Conservation (phyloP, 37 sponge, comb jelly and placozoan genomes). For the Trichoplax adhaerens region DNA sequence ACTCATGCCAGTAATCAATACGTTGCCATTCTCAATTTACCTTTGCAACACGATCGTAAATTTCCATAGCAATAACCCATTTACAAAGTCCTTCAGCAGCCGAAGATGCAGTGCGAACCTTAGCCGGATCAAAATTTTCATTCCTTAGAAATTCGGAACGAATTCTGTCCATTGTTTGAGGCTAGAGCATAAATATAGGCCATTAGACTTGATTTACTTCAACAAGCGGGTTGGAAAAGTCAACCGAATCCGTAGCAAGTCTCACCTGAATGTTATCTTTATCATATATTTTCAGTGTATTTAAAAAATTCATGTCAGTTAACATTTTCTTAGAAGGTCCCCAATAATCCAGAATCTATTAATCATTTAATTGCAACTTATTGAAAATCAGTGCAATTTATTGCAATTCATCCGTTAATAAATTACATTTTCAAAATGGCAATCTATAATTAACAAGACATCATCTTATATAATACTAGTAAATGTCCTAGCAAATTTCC, state of each 20-base stretch:
- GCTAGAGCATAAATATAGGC: conserved; percentile 11
- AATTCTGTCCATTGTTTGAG: conserved; percentile 83
- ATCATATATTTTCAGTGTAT: conserved; percentile 71
- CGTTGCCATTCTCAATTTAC: neutral
- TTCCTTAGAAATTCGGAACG: conserved; percentile 64
- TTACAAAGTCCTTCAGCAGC: conserved; percentile 95
- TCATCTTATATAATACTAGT: too few relatives aligned
- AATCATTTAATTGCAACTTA: neutral
- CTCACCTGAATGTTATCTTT: conserved; percentile 80
- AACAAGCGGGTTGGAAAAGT: too few relatives aligned
- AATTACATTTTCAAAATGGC: too few relatives aligned
- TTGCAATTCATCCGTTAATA: too few relatives aligned
- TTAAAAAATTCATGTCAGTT: conserved; percentile 89
- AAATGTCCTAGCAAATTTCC: too few relatives aligned
- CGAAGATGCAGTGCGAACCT: conserved; percentile 86
- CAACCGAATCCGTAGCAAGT: neutral
- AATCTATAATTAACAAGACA: too few relatives aligned
- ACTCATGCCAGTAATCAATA: too few relatives aligned
- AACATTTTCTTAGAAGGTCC: conserved; percentile 91
- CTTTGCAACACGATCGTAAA: conserved; percentile 97
- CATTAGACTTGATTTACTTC: neutral
- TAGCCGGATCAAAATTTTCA: conserved; percentile 88
- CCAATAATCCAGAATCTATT: conserved; percentile 90
- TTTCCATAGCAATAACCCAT: conserved; percentile 93
- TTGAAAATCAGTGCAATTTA: too few relatives aligned